A percentile compares a stretch with the other conserved stretches of the same genome.
These are phyloP conservation scores for Enchytraeus crypticus DNA, from an alignment of 2,888 invertebrate species.

Conservation along the genomic window DNA sequence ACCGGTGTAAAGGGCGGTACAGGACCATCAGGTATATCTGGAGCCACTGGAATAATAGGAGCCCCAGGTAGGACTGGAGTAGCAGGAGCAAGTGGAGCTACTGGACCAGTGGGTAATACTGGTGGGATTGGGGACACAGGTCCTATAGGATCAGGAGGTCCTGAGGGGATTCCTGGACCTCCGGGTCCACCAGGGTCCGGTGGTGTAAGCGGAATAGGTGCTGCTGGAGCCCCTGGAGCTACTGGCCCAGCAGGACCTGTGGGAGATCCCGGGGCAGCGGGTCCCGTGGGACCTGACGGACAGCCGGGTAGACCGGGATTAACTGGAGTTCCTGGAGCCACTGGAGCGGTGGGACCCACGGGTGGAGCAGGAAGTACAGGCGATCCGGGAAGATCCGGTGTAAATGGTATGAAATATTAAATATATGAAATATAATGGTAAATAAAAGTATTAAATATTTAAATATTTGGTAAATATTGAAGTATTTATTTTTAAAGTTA, in stretches of 20 bases:
- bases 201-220: conserved; percentile 7
- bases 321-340: not conserved
- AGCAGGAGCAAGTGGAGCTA: not conserved
- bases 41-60: conserved; percentile 8
- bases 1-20: conserved; percentile 1
- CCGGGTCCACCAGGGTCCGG: conserved; percentile 8
- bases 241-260: conserved; percentile 10
- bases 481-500: no score
- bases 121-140: not conserved
- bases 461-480: no score
- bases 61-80: conserved; percentile 10
- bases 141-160: conserved; percentile 9
- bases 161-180: conserved; percentile 12
- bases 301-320: not conserved
- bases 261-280: conserved; percentile 19
- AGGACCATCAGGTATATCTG: conserved; percentile 3
- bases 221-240: not conserved
- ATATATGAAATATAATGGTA: no score
- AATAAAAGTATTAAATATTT: no score
- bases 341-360: not conserved
- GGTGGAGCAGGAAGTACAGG: no score
- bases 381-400: no score
- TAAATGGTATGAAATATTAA: no score
- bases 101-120: not conserved
- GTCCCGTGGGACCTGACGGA: conserved; percentile 7